Evolutionary conservation across 2,888 invertebrate species (phyloP).

Genomic region (Clunio marinus): DNA sequence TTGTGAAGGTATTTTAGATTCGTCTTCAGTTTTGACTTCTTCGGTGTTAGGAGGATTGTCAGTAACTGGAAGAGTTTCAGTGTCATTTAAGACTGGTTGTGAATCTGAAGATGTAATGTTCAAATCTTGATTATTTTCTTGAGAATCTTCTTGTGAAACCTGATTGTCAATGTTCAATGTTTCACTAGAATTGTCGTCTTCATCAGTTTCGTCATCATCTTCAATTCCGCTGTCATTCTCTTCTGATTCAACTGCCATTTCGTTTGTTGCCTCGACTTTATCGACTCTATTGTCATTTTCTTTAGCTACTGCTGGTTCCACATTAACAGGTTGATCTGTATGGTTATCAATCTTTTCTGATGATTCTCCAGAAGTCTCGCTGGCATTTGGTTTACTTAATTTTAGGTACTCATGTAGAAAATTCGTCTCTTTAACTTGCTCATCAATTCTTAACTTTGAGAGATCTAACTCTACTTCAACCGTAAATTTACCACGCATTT

Average conservation of each 20-base stretch:
- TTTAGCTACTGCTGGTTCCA: background rate
- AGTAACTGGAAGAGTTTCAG: too few relatives aligned
- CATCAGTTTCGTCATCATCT: conserved; percentile 19
- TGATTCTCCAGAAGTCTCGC: background rate
- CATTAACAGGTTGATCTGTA: background rate
- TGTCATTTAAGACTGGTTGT: too few relatives aligned
- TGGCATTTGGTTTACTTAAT: conserved; percentile 30
- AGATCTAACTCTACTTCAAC: background rate
- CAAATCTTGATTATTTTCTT: too few relatives aligned
- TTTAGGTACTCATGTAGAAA: conserved; percentile 27
- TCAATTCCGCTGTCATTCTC: conserved; percentile 28
- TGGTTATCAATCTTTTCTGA: too few relatives aligned
- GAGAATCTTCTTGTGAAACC: too few relatives aligned
- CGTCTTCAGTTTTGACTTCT: background rate
- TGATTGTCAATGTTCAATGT: background rate
- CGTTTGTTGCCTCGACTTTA: background rate
- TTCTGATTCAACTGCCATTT: background rate
- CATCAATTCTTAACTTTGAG: background rate
- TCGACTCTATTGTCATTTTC: background rate
- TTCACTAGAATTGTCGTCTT: background rate
- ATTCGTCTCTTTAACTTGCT: conserved; percentile 18
- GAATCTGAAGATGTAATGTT: too few relatives aligned
- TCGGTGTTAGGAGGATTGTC: too few relatives aligned
- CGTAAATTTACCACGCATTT: background rate
- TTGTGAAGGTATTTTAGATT: background rate